Percentiles rank a stretch among this genome's conserved stretches.
Conservation (phyloP, 37 sponge, comb jelly and placozoan species). For the Bolinopsis microptera region DNA sequence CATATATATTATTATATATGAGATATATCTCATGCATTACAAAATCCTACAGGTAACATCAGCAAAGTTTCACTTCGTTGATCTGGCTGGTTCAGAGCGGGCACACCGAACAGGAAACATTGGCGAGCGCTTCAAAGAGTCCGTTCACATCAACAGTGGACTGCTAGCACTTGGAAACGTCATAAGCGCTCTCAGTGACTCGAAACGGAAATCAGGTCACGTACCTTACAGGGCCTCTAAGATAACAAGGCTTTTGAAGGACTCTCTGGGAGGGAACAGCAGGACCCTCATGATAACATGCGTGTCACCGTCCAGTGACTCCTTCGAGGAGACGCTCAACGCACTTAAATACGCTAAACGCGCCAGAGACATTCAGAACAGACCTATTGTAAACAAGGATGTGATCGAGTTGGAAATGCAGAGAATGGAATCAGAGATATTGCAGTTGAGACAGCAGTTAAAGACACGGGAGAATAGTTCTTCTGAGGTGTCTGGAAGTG, state of each 20-base stretch:
- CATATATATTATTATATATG: too few species aligned
- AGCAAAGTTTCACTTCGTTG: conserved; percentile 83
- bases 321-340: conserved; percentile 84
- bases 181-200: conserved; percentile 71
- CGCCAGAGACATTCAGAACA: conserved; percentile 76
- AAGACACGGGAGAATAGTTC: conserved; percentile 58
- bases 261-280: conserved; percentile 74
- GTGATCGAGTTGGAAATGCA: conserved; percentile 63
- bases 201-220: conserved; percentile 61
- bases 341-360: conserved; percentile 86
- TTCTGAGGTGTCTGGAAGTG: neutral
- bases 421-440: conserved; percentile 46
- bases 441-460: conserved; percentile 60
- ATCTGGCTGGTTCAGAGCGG: conserved; percentile 80
- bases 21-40: too few species aligned
- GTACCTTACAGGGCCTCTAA: conserved; percentile 73
- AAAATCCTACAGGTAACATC: conserved; percentile 64
- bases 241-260: conserved; percentile 69
- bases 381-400: conserved; percentile 68
- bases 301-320: conserved; percentile 70
- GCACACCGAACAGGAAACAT: conserved; percentile 70
- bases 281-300: conserved; percentile 78
- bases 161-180: conserved; percentile 75
- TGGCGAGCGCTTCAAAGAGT: conserved; percentile 81
- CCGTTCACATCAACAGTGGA: conserved; percentile 75